Evolutionary conservation across 2,113 vertebrate species (phyloP).

Genomic region (Falco punctatus): DNA sequence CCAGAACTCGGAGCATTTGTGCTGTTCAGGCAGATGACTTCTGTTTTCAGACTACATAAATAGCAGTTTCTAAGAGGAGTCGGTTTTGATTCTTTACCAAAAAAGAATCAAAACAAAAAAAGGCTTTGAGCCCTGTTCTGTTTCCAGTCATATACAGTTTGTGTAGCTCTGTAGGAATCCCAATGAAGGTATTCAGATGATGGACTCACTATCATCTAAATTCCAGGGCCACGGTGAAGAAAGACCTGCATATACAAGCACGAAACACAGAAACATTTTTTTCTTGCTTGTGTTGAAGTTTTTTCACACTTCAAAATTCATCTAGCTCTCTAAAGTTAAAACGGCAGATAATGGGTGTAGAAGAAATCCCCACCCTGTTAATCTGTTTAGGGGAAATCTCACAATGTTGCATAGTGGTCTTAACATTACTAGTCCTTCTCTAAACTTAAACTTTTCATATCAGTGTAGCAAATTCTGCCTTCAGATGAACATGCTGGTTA

Average conservation of each 20-base stretch:
- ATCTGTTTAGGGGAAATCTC: not conserved
- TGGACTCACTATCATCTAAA: not conserved
- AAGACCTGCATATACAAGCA: not conserved
- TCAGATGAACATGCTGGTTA: not conserved
- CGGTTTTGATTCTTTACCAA: not conserved
- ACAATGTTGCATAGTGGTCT: rapidly evolving
- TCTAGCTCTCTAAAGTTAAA: not conserved
- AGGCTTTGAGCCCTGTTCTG: not conserved
- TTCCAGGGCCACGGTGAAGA: not conserved
- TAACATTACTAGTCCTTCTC: rapidly evolving
- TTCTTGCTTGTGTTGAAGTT: not conserved
- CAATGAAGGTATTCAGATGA: not conserved
- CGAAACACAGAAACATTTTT: rapidly evolving
- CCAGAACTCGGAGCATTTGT: not conserved
- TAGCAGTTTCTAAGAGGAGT: not conserved
- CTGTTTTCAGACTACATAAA: slow-evolving; percentile 24
- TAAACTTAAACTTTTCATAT: not conserved
- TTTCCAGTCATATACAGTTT: rapidly evolving
- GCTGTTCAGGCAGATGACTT: not conserved
- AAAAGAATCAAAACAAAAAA: not conserved
- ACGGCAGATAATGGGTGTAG: not conserved
- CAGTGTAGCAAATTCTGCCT: not conserved
- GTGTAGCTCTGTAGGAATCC: not conserved
- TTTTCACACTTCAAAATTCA: not conserved
- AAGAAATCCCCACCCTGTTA: rapidly evolving